phyloP scores from a whole-genome alignment of 1,140 invertebrate species.

The Habropoda laboriosa region DNA sequence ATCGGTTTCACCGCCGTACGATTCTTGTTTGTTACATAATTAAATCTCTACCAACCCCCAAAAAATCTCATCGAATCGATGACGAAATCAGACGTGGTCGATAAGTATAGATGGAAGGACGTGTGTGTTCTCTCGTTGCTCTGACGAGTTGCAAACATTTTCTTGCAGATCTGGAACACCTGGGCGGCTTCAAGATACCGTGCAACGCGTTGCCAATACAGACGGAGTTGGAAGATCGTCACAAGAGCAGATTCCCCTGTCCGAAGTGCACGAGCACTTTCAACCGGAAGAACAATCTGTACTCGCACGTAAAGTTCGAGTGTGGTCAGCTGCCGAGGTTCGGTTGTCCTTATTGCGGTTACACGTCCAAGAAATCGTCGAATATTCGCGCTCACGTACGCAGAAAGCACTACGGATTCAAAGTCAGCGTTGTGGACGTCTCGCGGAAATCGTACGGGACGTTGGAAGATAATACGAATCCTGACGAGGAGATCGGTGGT shows the following conservation, averaged over 20 bases:
- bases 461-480: background rate
- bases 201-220: background rate
- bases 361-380: constrained; percentile 80
- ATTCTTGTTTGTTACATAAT: too few relatives aligned
- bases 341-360: constrained; percentile 82
- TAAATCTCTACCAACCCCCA: too few relatives aligned
- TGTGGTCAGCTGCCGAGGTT: constrained; percentile 84
- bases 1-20: too few relatives aligned
- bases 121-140: background rate
- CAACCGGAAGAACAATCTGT: constrained; percentile 84
- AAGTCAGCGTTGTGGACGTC: constrained; percentile 54
- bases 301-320: constrained; percentile 83
- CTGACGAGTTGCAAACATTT: constrained; percentile 51
- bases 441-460: background rate
- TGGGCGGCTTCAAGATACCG: constrained; percentile 50
- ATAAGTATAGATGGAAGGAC: constrained; percentile 1
- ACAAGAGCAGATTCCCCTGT: constrained; percentile 82
- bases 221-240: background rate
- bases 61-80: too few relatives aligned
- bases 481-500: background rate
- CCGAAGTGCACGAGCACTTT: constrained; percentile 84
- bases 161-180: constrained; percentile 64
- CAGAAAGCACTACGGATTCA: constrained; percentile 66
- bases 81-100: background rate
- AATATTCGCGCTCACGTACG: constrained; percentile 79